Evolutionary conservation across 2,888 invertebrate species (phyloP).

Genomic region (Trisateles emortualis): DNA sequence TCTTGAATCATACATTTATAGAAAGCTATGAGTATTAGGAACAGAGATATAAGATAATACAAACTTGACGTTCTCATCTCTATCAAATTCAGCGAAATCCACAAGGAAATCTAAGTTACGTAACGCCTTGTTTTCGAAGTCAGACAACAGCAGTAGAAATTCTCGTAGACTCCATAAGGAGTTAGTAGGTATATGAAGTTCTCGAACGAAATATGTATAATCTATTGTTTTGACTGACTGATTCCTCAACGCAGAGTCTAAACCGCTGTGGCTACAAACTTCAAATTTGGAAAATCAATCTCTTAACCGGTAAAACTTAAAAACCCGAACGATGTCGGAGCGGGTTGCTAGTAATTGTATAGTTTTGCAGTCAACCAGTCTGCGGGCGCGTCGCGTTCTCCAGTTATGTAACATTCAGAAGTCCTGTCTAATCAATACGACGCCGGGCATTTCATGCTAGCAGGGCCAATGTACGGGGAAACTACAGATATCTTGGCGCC

Average conservation of each 20-base stretch:
- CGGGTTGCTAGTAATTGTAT: no score
- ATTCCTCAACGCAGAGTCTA: no score
- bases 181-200: constrained; percentile 45
- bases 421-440: constrained; percentile 82
- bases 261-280: no score
- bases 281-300: no score
- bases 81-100: constrained; percentile 15
- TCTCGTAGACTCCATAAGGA: constrained; percentile 29
- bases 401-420: constrained; percentile 78
- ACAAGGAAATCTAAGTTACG: constrained; percentile 36
- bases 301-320: no score
- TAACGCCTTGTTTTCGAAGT: constrained; percentile 32
- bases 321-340: no score
- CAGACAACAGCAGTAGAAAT: constrained; percentile 19
- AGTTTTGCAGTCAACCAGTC: constrained; percentile 67
- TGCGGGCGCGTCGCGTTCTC: constrained; percentile 64
- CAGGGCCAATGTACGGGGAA: constrained; percentile 76
- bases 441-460: constrained; percentile 73
- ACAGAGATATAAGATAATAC: constrained; percentile 2
- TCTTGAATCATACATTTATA: no score
- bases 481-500: constrained; percentile 63
- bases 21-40: not conserved
- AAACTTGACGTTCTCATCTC: not conserved
- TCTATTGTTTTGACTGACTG: no score
- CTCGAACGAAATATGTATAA: constrained; percentile 49